Base-by-base conservation (phyloP, 2,113 vertebrate genomes). In the Neopipo cinnamomea region DNA sequence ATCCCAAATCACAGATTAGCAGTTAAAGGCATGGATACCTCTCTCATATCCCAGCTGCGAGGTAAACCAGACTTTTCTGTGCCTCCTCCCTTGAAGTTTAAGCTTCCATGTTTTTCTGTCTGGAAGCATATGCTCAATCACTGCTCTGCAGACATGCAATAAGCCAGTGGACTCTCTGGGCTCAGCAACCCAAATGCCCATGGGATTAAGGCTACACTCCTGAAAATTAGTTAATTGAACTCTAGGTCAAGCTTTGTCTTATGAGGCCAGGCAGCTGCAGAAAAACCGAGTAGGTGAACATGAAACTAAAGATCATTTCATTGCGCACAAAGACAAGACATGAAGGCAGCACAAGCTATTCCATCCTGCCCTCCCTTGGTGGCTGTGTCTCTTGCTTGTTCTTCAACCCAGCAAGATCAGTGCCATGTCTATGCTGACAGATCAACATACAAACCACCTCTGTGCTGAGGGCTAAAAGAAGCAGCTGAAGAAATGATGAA, bases 401-500 rank as follows among this genome's bases (percentile, higher is more conserved):
- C 44, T 84, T 81, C 46, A 91, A 63, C 13, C 8, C 18, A 78
- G 73, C 3, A 42, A 63, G 25, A 0, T 65, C 56, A 77, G 41
- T 46, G 49, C 8, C 41, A 9, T 9, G 22, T 63, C 55, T 58
- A 6, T 35, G 30, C 28, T 63, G 41, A 55, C 8, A n/a, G 10
- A 90, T 25, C 50, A 39, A 74, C 56, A 71, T 2, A 71, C 0
- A 2, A 94, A 52, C 47, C 33, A 41, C 25, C 30, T 71, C 42
- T 46, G 47, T n/a, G n/a, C 15, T 75, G 52, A 94, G 35, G 10
- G 27, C 25, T 81, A 61, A 81, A 74, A 90, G 30, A n/a, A 71
- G 56, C 35, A 90, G 79, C 42, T 83, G 85, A 93, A 96, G 85
- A 88, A 91, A 94, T 3, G 30, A 66, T 35, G 82, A 62, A 85